Base-by-base conservation (phyloP, 2,113 vertebrate genomes). In the Myotis lucifugus region DNA sequence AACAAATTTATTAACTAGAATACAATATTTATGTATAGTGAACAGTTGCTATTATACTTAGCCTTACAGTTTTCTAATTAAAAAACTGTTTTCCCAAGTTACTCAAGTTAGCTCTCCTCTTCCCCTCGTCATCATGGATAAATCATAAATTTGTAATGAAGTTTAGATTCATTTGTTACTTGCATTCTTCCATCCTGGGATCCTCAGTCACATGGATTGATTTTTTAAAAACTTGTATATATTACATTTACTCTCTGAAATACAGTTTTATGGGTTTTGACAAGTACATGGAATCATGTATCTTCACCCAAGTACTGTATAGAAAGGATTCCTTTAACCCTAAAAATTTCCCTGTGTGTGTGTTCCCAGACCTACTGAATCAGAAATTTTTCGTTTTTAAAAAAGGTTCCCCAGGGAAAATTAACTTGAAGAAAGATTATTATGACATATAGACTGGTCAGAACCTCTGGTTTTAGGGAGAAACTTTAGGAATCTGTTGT, bases 331-430 rank as follows among this genome's bases (percentile, higher is more conserved):
- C 4, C 2, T 84, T 95, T 3, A 82, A 82, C 19, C 66, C 32
- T 85, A 23, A 70, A 90, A 90, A n/a, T n/a, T 14, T 70, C 85
- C 17, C 13, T 42, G 14, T 61, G 3, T 91, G 29, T 74, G 29
- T 74, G 21, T 94, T 70, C 48, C 48, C 19, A 95, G 90, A 82
- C 84, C 29, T 87, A 8, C 15, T 61, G 59, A 87, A 78, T 87
- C 50, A 79, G 29, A 82, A 81, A n/a, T n/a, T 91, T 91, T 88
- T 72, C 3, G 18, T 91, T 95, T 93, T 88, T n/a, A n/a, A 78
- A 61, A 2, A 84, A 50, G 23, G 64, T 69, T 83, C 17, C 17
- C n/a, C 7, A 61, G 23, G 54, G n/a, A n/a, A 85, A 46, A 52
- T 79, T 70, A 86, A 46, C 13, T 81, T 92, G 6, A 72, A 86